phyloP scores from a whole-genome alignment of 2,113 vertebrate species.

The Percina caprodes region DNA sequence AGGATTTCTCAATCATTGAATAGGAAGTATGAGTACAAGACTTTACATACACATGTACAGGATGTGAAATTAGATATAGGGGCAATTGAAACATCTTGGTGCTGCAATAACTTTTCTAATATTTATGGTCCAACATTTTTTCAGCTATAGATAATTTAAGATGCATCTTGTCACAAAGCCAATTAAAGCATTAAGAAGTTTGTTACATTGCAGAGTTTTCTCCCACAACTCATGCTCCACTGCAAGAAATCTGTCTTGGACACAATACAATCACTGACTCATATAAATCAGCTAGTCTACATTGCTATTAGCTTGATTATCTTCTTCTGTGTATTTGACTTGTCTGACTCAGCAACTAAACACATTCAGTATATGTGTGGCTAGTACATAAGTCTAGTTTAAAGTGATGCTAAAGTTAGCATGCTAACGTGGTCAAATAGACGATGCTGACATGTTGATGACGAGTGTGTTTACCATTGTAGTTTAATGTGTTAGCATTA shows the following conservation, averaged over 20 bases:
- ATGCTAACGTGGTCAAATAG: neutral
- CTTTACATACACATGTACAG: constrained; percentile 19
- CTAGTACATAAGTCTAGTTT: neutral
- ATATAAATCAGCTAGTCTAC: neutral
- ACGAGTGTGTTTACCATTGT: neutral
- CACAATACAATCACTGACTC: neutral
- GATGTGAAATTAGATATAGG: constrained; percentile 27
- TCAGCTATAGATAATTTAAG: neutral
- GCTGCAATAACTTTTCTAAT: too few species aligned
- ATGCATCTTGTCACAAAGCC: neutral
- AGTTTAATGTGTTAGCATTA: neutral
- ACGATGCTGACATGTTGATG: neutral
- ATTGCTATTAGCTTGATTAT: neutral
- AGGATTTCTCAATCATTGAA: constrained; percentile 33
- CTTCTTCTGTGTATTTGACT: neutral
- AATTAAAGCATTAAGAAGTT: neutral
- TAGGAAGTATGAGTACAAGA: constrained; percentile 17
- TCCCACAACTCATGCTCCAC: neutral
- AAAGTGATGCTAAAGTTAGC: neutral
- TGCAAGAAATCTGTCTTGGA: neutral
- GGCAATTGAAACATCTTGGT: constrained; percentile 7
- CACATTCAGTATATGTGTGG: neutral
- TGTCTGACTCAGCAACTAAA: constrained; percentile 4
- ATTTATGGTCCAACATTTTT: neutral
- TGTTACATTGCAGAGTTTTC: neutral